phyloP scores from a whole-genome alignment of 2,888 invertebrate species.

The Choristoneura rosaceana region DNA sequence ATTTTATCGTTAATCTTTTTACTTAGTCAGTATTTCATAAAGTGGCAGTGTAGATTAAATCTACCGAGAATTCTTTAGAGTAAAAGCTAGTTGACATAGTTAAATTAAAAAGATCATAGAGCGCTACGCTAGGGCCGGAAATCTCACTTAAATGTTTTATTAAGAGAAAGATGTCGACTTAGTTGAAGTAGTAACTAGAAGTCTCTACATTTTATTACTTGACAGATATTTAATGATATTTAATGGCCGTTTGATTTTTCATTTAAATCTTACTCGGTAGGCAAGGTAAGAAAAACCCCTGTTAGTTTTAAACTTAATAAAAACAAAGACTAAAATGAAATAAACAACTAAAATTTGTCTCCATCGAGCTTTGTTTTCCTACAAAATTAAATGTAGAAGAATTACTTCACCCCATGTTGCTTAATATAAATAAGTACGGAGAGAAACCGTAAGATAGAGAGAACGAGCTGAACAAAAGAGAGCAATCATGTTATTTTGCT shows the following conservation, averaged over 20 bases:
- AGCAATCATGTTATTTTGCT: constrained; percentile 54
- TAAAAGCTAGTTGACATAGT: neutral
- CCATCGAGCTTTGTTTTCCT: constrained; percentile 51
- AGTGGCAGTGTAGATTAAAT: neutral
- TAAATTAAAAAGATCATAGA: neutral
- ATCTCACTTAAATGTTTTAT: constrained; percentile 34
- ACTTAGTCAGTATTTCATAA: neutral
- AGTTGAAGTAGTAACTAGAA: neutral
- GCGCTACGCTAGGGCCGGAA: constrained; percentile 31
- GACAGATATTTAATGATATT: neutral
- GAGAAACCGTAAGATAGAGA: constrained; percentile 45
- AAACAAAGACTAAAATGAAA: neutral
- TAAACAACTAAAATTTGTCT: constrained; percentile 39
- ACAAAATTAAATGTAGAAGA: constrained; percentile 55
- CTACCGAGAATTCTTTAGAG: neutral
- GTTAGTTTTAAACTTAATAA: neutral
- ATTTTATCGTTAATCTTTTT: neutral
- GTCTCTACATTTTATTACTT: neutral
- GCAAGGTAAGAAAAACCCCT: neutral
- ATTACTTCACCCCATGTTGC: constrained; percentile 39
- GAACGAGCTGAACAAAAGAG: constrained; percentile 47
- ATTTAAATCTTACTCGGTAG: too few relatives aligned
- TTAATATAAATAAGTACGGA: constrained; percentile 39
- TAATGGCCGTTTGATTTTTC: too few relatives aligned
- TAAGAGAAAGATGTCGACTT: neutral